A percentile compares a stretch with the other conserved stretches of the same genome.
Evolutionary conservation across 2,113 vertebrate genomes (phyloP).

Genomic region (Ochotona princeps): DNA sequence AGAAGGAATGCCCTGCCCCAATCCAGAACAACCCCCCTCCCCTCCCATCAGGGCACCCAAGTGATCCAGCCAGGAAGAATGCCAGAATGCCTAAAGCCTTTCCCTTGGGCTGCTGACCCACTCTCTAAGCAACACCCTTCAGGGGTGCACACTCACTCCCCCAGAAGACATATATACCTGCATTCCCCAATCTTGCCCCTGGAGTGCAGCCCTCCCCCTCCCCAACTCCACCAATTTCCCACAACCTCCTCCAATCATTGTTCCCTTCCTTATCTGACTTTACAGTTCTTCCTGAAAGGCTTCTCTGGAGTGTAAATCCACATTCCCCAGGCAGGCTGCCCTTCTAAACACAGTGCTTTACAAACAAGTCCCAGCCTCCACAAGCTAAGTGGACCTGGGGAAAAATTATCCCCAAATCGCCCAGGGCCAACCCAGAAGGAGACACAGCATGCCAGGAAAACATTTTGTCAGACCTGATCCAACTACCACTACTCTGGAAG

Average conservation of each 20-base stretch:
- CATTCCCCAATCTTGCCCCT: not conserved
- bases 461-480: slow-evolving; percentile 4
- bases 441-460: not conserved
- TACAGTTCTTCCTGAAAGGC: not conserved
- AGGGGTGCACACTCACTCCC: not conserved
- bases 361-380: not conserved
- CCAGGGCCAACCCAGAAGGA: not conserved
- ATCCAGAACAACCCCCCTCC: not conserved
- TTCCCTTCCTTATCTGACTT: slow-evolving; percentile 2
- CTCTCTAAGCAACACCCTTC: not conserved
- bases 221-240: not conserved
- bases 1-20: not conserved
- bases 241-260: not conserved
- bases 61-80: not conserved
- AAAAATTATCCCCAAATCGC: not conserved
- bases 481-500: not conserved
- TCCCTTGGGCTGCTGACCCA: not conserved
- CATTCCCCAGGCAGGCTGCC: not conserved
- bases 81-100: not conserved
- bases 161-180: not conserved
- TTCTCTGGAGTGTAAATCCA: not conserved
- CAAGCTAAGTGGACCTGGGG: not conserved
- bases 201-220: not conserved
- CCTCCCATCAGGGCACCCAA: not conserved
- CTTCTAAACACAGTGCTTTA: not conserved